These are phyloP conservation scores for Cantharis rustica DNA, from an alignment of 2,888 invertebrate genomes.

Conservation along the genomic window DNA sequence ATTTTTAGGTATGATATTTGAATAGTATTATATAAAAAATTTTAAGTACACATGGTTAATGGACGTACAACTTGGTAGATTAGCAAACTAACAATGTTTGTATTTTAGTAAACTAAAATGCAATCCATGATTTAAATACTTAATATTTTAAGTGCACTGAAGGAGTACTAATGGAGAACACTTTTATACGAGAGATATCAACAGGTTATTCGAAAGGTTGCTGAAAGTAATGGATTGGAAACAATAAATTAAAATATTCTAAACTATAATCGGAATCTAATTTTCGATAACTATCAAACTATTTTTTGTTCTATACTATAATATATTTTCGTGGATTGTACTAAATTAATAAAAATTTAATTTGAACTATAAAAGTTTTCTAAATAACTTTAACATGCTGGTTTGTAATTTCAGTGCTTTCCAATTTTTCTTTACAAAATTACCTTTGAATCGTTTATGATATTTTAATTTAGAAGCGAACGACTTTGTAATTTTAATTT, in stretches of 20 bases:
- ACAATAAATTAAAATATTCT: background rate
- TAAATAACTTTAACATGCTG: background rate
- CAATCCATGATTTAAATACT: background rate
- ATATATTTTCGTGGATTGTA: background rate
- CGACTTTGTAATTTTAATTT: background rate
- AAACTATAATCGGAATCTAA: background rate
- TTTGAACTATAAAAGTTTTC: background rate
- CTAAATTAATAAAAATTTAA: background rate
- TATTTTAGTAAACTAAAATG: background rate
- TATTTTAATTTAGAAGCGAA: background rate
- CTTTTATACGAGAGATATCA: background rate
- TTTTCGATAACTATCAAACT: background rate
- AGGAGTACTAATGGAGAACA: background rate
- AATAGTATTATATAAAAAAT: background rate
- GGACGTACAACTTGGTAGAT: background rate
- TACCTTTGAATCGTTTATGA: background rate
- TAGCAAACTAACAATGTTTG: background rate
- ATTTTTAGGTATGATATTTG: background rate
- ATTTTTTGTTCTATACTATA: background rate
- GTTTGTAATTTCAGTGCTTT: background rate
- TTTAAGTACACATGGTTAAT: background rate
- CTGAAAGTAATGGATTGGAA: background rate
- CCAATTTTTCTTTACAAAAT: background rate
- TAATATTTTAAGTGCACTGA: background rate
- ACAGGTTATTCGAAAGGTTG: background rate